A percentile compares a stretch with the other conserved stretches of the same genome.
Evolutionary conservation across 2,113 vertebrate genomes (phyloP).

Genomic region (Furnarius figulus): DNA sequence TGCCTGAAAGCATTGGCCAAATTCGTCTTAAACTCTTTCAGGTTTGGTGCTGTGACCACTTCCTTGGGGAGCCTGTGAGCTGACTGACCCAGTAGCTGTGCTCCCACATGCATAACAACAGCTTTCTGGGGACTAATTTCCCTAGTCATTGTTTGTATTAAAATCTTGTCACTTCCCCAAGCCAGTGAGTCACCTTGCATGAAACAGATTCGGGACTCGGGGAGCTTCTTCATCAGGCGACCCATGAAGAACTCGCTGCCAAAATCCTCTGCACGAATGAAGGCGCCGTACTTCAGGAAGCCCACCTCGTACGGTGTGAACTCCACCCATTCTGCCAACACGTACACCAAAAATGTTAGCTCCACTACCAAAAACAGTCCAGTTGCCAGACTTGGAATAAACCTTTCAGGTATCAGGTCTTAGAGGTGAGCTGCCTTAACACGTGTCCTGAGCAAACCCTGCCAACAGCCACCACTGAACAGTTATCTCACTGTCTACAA

Average conservation of each 20-base stretch:
- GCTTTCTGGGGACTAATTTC: not conserved
- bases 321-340: slow-evolving; percentile 84
- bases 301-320: slow-evolving; percentile 88
- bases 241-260: slow-evolving; percentile 89
- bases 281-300: slow-evolving; percentile 84
- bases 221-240: slow-evolving; percentile 79
- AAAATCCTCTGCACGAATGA: slow-evolving; percentile 80
- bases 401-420: not conserved
- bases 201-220: slow-evolving; percentile 81
- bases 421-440: not conserved
- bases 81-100: not conserved
- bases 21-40: not conserved
- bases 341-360: not conserved
- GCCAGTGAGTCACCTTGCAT: slow-evolving; percentile 76
- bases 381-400: not conserved
- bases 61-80: not conserved
- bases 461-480: not conserved
- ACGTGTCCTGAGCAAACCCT: not conserved
- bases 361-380: rapidly evolving
- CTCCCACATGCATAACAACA: not conserved
- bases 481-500: too few relatives aligned
- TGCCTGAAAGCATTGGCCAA: not conserved
- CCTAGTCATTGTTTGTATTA: not conserved
- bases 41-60: not conserved
- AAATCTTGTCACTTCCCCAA: not conserved